These are phyloP conservation scores for Steinernema scapterisci DNA, from an alignment of 2,888 invertebrate species.

Conservation along the genomic window DNA sequence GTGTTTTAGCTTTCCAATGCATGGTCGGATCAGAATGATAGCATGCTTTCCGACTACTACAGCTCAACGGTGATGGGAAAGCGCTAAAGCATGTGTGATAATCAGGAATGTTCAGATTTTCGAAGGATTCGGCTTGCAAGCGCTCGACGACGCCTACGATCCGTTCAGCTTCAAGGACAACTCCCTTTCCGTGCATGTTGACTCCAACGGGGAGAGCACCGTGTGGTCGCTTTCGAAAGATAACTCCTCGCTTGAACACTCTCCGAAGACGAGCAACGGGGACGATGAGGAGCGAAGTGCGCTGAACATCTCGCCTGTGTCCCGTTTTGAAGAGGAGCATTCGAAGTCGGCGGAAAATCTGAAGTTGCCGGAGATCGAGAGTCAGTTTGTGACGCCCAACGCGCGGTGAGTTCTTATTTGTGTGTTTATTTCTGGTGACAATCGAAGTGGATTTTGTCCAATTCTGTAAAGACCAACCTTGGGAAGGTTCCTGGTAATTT, in stretches of 20 bases:
- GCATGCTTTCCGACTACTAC: conserved; percentile 25
- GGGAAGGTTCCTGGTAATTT: too few relatives aligned
- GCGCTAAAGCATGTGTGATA: neutral
- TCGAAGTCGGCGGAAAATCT: neutral
- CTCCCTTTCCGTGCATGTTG: neutral
- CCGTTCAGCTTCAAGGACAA: neutral
- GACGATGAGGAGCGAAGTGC: neutral
- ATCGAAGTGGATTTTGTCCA: too few relatives aligned
- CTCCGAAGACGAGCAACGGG: neutral
- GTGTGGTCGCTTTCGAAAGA: conserved; percentile 17
- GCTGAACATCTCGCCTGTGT: neutral
- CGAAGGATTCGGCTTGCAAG: neutral
- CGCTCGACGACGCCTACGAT: neutral
- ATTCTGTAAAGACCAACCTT: too few relatives aligned
- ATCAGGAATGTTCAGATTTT: neutral
- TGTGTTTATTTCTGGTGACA: too few relatives aligned
- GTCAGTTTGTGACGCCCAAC: neutral
- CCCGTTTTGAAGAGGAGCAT: neutral
- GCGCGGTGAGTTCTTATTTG: neutral
- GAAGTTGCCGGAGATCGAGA: conserved; percentile 6
- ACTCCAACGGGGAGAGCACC: neutral
- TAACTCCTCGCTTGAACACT: conserved; percentile 8
- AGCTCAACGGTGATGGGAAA: neutral
- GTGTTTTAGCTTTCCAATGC: conserved; percentile 11
- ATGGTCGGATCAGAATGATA: conserved; percentile 1